Evolutionary conservation across 1,140 invertebrate genomes (phyloP), one percentile per base, ranked within the genome.

Genomic region (Episyrphus balteatus): DNA sequence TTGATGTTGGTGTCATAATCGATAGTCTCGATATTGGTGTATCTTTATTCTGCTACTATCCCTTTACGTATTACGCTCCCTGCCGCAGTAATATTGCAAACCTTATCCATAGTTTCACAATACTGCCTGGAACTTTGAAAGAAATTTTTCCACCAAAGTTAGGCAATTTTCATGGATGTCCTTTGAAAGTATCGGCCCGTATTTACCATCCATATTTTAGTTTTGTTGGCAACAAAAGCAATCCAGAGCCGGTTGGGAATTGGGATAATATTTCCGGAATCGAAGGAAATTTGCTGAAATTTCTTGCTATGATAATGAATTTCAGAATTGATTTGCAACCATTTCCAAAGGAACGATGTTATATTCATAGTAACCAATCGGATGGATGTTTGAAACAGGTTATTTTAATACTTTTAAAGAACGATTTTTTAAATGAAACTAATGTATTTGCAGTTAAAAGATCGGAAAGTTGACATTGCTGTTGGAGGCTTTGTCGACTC

Each of bases 1-100:
- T 13, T 3, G 33, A 51, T 40, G 49, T 40, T 13, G 45, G 46
- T 11, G n/a, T 51, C n/a, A 51, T 51, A 45, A 21, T 31, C 1
- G 10, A 51, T 26, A 14, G 39, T 6, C n/a, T 12, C 1, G n/a
- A n/a, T 15, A 42, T 26, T 7, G 18, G 34, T 6, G 18, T 5
- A 12, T 42, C 33, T 5, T 51, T 51, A 13, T 51, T 40, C 13
- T 44, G 40, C 12, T 51, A 51, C 19, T 3, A 17, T 8, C 15
- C 31, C 1, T n/a, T n/a, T 51, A 31, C n/a, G n/a, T n/a, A 5
- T n/a, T n/a, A n/a, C n/a, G n/a, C n/a, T n/a, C n/a, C n/a, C n/a
- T 21, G 15, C 14, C 44, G n/a, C n/a, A n/a, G n/a, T n/a, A n/a
- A n/a, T n/a, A n/a, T n/a, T n/a, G n/a, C n/a, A n/a, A n/a, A n/a